Percentiles rank a stretch among this genome's conserved stretches.
Conservation (phyloP, 2,113 vertebrate genomes). For the Uropsilus gracilis region DNA sequence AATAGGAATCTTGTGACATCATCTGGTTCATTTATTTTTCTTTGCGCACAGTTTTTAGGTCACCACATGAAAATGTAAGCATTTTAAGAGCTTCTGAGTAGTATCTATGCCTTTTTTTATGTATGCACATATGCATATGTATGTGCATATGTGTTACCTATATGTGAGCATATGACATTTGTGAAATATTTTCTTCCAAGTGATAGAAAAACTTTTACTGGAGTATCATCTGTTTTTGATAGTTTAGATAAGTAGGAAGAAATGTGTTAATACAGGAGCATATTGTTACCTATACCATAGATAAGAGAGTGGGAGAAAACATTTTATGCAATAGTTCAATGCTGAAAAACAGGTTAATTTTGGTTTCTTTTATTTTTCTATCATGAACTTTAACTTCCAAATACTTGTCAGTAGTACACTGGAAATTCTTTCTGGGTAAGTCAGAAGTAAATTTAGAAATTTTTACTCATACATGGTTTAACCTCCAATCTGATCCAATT, state of each 20-base stretch:
- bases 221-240: neutral
- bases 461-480: neutral
- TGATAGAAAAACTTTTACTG: neutral
- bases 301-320: neutral
- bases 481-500: neutral
- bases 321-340: no score
- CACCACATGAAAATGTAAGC: constrained; percentile 25
- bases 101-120: neutral
- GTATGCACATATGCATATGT: neutral
- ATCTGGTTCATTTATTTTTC: constrained; percentile 43
- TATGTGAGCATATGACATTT: neutral
- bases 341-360: neutral
- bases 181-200: neutral
- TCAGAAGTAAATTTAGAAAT: neutral
- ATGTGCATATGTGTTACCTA: neutral
- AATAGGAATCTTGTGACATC: constrained; percentile 31
- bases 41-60: constrained; percentile 8
- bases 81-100: neutral
- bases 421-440: neutral
- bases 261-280: neutral
- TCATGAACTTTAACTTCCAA: neutral
- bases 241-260: neutral
- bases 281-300: neutral
- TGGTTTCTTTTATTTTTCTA: neutral
- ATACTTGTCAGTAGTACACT: neutral